A percentile compares a stretch with the other conserved stretches of the same genome.
These are phyloP conservation scores for Mesoligia furuncula DNA, from an alignment of 2,888 invertebrate genomes.

Conservation along the genomic window DNA sequence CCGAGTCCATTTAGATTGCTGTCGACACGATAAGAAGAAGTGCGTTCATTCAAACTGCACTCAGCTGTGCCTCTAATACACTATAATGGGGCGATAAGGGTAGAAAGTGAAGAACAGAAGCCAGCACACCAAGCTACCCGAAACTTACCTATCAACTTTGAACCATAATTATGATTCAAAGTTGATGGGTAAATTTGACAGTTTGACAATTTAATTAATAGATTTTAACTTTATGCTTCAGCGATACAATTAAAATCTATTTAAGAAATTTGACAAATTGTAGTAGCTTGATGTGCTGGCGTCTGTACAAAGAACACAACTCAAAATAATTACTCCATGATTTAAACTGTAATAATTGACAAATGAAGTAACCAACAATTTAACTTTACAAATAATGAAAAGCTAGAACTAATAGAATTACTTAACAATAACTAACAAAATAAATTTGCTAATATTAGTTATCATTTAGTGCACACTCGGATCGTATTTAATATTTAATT, in stretches of 20 bases:
- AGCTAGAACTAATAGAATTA: neutral
- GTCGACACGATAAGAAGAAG: no score
- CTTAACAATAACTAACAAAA: neutral
- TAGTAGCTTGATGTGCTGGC: neutral
- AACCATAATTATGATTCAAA: no score
- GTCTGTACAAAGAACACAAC: neutral
- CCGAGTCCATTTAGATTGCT: no score
- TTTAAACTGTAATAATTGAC: neutral
- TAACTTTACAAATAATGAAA: neutral
- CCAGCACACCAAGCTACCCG: neutral
- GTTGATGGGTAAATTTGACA: no score
- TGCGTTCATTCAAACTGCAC: neutral
- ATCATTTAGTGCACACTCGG: slow-evolving; percentile 2
- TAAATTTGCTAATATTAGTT: neutral
- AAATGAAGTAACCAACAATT: neutral
- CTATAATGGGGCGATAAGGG: neutral
- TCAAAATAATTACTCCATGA: neutral
- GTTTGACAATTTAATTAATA: no score
- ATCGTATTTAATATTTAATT: slow-evolving; percentile 5
- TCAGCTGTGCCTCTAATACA: neutral
- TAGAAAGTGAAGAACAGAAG: neutral
- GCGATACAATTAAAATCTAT: no score
- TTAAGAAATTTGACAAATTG: no score
- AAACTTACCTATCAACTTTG: no score
- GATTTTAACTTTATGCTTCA: no score